phyloP scores from a whole-genome alignment of 2,113 vertebrate species.

The Bungarus multicinctus region DNA sequence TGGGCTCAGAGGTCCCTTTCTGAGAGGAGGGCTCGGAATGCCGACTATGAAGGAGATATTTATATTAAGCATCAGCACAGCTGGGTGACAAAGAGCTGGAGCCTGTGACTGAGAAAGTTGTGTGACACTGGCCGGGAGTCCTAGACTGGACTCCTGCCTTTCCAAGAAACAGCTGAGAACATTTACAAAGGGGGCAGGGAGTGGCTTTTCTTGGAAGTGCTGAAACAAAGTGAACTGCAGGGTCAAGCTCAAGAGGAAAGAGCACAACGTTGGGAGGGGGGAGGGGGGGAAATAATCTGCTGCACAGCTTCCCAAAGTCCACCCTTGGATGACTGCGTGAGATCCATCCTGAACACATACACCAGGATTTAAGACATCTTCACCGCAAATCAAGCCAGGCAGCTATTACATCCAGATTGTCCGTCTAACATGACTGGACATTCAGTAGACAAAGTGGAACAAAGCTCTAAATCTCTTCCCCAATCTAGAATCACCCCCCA shows the following conservation, averaged over 20 bases:
- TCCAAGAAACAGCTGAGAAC: background rate
- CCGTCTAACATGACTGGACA: background rate
- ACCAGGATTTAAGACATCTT: background rate
- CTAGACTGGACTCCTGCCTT: rapidly evolving
- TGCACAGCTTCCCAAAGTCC: background rate
- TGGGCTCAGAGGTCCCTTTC: background rate
- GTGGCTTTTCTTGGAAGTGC: background rate
- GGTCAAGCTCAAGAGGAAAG: background rate
- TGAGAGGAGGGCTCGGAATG: conserved; percentile 6
- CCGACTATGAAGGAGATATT: conserved; percentile 35
- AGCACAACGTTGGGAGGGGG: background rate
- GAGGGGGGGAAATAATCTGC: background rate
- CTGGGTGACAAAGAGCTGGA: background rate
- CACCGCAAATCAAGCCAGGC: background rate
- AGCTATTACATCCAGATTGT: background rate
- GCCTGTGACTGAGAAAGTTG: background rate
- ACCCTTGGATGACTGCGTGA: background rate
- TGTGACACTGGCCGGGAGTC: background rate
- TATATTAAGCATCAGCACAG: background rate
- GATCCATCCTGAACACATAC: background rate
- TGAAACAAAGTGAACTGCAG: conserved; percentile 20
- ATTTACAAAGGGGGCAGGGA: background rate
- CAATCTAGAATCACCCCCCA: background rate
- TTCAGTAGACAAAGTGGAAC: background rate
- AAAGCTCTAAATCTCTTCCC: background rate